Base-by-base conservation (phyloP, 2,113 vertebrate genomes). In the Trinectes maculatus region DNA sequence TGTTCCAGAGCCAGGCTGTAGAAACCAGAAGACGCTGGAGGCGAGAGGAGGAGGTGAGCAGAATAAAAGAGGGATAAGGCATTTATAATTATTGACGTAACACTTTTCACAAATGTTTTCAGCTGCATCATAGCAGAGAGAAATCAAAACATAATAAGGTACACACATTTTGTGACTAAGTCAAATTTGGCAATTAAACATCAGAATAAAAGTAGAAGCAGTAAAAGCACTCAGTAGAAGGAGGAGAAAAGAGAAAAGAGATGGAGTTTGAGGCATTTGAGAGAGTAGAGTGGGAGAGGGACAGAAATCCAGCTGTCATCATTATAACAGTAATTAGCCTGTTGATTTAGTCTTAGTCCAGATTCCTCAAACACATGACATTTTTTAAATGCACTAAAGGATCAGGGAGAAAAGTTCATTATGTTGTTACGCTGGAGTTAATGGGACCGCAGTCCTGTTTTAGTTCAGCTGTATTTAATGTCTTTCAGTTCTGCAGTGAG, bases 11-110 rank as follows among this genome's bases (percentile, higher is more conserved):
- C 91, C 82, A 98, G 85, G 28, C 28, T 89, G 82, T 95, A 96
- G 90, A 98, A 98, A 82, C 92, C 96, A 7, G 94, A 96, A 4
- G 95, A 94, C 16, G 94, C 97, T 98, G 77, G 2, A 63, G 33
- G 74, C 26, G 71, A 52, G 47, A 73, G 34, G 58, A 72, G 57
- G 33, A 19, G 6, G 60, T 51, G 24, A 75, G 26, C 22, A 75
- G 22, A 56, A 24, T 52, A 48, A 21, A 9, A 3, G 3, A 44
- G 5, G 18, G 8, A 49, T 18, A 28, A 26, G 3, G 48, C 26
- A 15, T 13, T 40, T 40, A 36, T 40, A 16, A 40, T 40, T 21
- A 34, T 28, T 47, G 36, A 53, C 25, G 13, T 10, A 52, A 44
- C n/a, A 28, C 8, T 19, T 57, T 47, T 33, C 5, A 34, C 26